Percentiles rank a stretch among this genome's conserved stretches.
phyloP scores from a whole-genome alignment of 2,888 invertebrate genomes.

The Petrophora chlorosata region DNA sequence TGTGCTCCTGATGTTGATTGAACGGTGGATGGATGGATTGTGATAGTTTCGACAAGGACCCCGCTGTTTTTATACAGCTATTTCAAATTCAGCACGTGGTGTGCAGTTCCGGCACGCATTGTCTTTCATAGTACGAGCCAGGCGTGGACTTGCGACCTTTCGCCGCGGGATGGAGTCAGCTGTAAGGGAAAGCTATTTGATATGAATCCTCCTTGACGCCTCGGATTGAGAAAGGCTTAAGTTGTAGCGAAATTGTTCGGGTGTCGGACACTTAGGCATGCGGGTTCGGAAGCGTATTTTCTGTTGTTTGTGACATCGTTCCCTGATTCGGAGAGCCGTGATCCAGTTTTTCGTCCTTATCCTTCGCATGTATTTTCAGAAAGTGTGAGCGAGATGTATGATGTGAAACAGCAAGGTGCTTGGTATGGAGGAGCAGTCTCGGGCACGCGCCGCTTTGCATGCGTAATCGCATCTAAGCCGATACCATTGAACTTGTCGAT shows the following conservation, averaged over 20 bases:
- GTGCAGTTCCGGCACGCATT: conserved; percentile 77
- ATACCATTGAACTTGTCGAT: conserved; percentile 75
- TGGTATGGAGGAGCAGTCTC: conserved; percentile 72
- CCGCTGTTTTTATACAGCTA: conserved; percentile 82
- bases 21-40: conserved; percentile 70
- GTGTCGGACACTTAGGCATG: conserved; percentile 58
- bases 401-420: conserved; percentile 56
- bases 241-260: conserved; percentile 48
- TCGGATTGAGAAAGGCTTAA: conserved; percentile 62
- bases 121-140: conserved; percentile 67
- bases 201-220: conserved; percentile 66
- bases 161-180: conserved; percentile 53
- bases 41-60: conserved; percentile 79
- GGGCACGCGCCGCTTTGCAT: conserved; percentile 64
- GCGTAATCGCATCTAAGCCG: conserved; percentile 61
- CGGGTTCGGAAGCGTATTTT: conserved; percentile 65
- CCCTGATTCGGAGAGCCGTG: conserved; percentile 69
- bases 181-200: conserved; percentile 83
- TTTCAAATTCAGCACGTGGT: conserved; percentile 80
- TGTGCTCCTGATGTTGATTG: conserved; percentile 67
- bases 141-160: conserved; percentile 68
- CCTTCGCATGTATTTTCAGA: conserved; percentile 26
- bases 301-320: conserved; percentile 82
- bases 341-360: conserved; percentile 65
- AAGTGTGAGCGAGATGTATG: conserved; percentile 53